These are phyloP conservation scores for Apomyelois bistriatella DNA, from an alignment of 2,888 invertebrate genomes.

Conservation along the genomic window DNA sequence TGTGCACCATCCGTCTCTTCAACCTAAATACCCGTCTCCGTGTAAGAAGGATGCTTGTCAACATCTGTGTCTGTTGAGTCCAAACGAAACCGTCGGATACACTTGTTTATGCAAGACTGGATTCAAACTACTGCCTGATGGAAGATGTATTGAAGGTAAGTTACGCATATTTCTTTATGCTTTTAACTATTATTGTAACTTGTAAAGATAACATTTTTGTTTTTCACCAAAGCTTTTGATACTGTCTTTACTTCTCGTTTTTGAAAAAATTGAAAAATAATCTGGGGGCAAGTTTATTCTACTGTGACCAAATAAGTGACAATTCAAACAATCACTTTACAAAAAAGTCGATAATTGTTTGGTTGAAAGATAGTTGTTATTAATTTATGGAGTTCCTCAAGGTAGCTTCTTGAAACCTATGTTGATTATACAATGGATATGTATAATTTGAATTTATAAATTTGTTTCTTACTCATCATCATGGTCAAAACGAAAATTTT, in stretches of 20 bases:
- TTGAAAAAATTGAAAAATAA: background rate
- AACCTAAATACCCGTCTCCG: slow-evolving; percentile 89
- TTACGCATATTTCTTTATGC: background rate
- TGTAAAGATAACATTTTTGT: too few species aligned
- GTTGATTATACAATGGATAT: background rate
- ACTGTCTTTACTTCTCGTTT: background rate
- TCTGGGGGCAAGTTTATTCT: too few species aligned
- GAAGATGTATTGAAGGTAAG: slow-evolving; percentile 84
- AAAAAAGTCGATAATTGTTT: background rate
- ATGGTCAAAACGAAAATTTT: too few species aligned
- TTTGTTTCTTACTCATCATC: too few species aligned
- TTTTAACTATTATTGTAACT: too few species aligned
- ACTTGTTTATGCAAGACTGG: slow-evolving; percentile 96
- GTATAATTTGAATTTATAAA: too few species aligned
- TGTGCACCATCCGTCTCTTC: slow-evolving; percentile 96
- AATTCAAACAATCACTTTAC: too few species aligned
- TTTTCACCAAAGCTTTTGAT: background rate
- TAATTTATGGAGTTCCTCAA: background rate
- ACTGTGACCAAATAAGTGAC: too few species aligned
- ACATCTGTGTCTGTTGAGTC: slow-evolving; percentile 95
- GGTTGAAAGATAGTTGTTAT: background rate
- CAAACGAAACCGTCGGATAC: slow-evolving; percentile 83
- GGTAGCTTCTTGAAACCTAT: background rate
- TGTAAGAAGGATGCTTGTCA: slow-evolving; percentile 86
- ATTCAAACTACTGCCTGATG: slow-evolving; percentile 83